Evolutionary conservation across 2,888 invertebrate genomes (phyloP).

Genomic region (Kuschelorhynchus macadamiae): DNA sequence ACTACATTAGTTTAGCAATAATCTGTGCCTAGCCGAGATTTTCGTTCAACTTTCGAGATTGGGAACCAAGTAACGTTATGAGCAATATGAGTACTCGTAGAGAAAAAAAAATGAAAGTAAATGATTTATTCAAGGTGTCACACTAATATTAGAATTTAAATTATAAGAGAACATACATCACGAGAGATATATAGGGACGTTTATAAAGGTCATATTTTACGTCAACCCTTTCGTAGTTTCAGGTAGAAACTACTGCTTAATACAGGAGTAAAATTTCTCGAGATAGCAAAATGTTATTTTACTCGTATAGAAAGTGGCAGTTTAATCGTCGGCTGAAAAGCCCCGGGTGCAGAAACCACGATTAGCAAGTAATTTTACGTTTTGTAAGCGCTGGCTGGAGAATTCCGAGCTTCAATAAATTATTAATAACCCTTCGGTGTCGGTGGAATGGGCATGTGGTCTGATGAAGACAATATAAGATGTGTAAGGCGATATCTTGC

Average conservation of each 20-base stretch:
- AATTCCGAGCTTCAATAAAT: conserved; percentile 27
- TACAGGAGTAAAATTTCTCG: neutral
- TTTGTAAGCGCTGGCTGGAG: conserved; percentile 26
- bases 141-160: too few relatives aligned
- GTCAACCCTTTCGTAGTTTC: neutral
- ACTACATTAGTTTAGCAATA: too few relatives aligned
- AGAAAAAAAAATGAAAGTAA: too few relatives aligned
- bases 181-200: neutral
- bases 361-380: conserved; percentile 37
- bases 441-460: neutral
- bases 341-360: conserved; percentile 28
- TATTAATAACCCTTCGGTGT: conserved; percentile 20
- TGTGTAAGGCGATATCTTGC: too few relatives aligned
- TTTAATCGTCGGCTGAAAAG: conserved; percentile 34
- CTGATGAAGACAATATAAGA: too few relatives aligned
- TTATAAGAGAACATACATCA: neutral
- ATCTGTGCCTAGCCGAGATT: too few relatives aligned
- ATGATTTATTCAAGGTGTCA: too few relatives aligned
- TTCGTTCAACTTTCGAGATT: too few relatives aligned
- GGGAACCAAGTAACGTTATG: too few relatives aligned
- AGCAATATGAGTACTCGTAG: too few relatives aligned
- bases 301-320: conserved; percentile 10
- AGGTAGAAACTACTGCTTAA: neutral
- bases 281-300: neutral
- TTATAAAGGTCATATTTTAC: neutral